These are phyloP conservation scores for Hippocampus abdominalis DNA, from an alignment of 2,113 vertebrate genomes.

Conservation along the genomic window DNA sequence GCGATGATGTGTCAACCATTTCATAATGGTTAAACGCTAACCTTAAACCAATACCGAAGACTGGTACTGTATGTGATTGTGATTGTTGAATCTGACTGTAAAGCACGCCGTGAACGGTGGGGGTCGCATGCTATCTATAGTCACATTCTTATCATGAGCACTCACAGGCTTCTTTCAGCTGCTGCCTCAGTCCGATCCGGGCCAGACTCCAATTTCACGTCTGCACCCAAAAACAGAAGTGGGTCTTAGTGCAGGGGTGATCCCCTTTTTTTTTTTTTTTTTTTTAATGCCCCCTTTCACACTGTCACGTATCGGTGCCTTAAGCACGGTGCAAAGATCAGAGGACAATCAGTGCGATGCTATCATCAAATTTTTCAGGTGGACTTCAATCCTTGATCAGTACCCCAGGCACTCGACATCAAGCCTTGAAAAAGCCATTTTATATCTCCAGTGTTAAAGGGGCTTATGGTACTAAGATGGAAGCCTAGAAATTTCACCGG, in stretches of 20 bases:
- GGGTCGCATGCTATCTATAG: conserved; percentile 53
- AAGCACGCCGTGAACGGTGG: background rate
- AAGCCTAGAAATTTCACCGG: too few relatives aligned
- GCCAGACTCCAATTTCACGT: conserved; percentile 59
- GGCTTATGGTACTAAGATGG: too few relatives aligned
- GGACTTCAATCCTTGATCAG: too few relatives aligned
- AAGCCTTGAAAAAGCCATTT: too few relatives aligned
- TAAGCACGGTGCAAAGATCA: background rate
- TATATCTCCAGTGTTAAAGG: too few relatives aligned
- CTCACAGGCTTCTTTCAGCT: conserved; percentile 55
- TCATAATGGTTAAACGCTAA: background rate
- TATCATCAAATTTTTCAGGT: too few relatives aligned
- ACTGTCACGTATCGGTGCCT: background rate
- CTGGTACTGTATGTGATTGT: background rate
- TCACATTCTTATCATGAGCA: conserved; percentile 35
- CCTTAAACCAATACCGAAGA: background rate
- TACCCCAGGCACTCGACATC: too few relatives aligned
- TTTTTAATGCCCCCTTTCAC: background rate
- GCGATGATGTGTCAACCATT: background rate
- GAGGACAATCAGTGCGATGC: too few relatives aligned
- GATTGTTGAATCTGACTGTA: background rate
- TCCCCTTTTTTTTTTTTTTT: background rate
- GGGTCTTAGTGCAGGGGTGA: background rate
- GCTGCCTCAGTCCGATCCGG: conserved; percentile 28
- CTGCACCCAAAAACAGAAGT: conserved; percentile 54